These are phyloP conservation scores for Salvator merianae DNA, from an alignment of 2,113 vertebrate genomes.

Conservation along the genomic window DNA sequence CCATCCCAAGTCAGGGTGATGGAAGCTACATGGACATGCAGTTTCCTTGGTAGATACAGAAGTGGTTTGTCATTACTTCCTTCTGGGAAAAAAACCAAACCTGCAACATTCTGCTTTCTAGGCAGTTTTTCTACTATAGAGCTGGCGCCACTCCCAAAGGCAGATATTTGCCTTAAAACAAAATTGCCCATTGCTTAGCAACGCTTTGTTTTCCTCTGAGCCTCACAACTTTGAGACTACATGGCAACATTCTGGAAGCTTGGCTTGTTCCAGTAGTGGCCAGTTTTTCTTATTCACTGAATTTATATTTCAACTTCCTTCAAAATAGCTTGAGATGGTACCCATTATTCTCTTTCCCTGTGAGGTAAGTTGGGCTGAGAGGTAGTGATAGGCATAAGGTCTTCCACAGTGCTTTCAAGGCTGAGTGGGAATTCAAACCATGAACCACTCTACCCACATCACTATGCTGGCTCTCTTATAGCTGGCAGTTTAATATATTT, in stretches of 20 bases:
- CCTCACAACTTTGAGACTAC: not conserved
- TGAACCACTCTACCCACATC: not conserved
- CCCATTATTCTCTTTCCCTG: too few species aligned
- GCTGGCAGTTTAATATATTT: not conserved
- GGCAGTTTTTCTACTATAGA: not conserved
- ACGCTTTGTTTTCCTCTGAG: not conserved
- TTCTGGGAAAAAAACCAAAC: not conserved
- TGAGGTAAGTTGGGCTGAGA: too few species aligned
- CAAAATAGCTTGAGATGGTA: too few species aligned
- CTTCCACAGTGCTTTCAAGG: not conserved
- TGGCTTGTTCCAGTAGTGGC: not conserved
- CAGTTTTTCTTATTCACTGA: not conserved
- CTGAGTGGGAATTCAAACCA: not conserved
- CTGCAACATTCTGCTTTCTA: not conserved
- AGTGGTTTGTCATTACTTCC: not conserved
- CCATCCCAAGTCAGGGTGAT: too few species aligned
- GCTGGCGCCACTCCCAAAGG: too few species aligned
- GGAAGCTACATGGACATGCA: too few species aligned
- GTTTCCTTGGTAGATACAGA: too few species aligned
- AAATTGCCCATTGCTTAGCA: not conserved
- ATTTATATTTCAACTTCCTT: too few species aligned
- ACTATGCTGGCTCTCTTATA: not conserved
- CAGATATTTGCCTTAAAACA: not conserved
- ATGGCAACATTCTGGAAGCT: not conserved
- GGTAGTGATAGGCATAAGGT: too few species aligned